Percentiles rank a stretch among this genome's conserved stretches.
phyloP scores from a whole-genome alignment of 2,797 vertebrate species.

The Nyctalus aviator region DNA sequence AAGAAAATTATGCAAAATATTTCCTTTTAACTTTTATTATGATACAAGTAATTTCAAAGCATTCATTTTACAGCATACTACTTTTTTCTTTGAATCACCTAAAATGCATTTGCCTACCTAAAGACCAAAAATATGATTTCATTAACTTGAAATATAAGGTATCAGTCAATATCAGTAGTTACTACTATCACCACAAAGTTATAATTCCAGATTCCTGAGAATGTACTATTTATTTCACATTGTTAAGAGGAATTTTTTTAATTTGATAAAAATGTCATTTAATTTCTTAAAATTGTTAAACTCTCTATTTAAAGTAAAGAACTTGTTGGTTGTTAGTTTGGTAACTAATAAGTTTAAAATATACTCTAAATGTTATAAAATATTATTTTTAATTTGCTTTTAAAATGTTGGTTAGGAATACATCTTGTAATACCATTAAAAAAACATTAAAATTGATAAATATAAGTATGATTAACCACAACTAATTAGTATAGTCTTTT shows the following conservation, averaged over 20 bases:
- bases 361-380: background rate
- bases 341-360: background rate
- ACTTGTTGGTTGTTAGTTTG: background rate
- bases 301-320: background rate
- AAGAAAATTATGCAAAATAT: background rate
- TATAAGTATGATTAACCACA: background rate
- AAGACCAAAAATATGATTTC: background rate
- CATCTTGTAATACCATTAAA: background rate
- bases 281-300: background rate
- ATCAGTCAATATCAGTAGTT: background rate
- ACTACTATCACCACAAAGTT: background rate
- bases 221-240: background rate
- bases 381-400: background rate
- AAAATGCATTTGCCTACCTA: background rate
- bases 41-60: background rate
- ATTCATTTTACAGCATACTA: background rate
- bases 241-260: background rate
- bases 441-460: background rate
- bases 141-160: background rate
- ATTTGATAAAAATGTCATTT: background rate
- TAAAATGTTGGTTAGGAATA: background rate
- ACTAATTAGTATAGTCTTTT: background rate
- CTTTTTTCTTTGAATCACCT: background rate
- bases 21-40: background rate
- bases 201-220: background rate